These are phyloP conservation scores for Baccha elongata DNA, from an alignment of 2,888 invertebrate species.

Conservation along the genomic window DNA sequence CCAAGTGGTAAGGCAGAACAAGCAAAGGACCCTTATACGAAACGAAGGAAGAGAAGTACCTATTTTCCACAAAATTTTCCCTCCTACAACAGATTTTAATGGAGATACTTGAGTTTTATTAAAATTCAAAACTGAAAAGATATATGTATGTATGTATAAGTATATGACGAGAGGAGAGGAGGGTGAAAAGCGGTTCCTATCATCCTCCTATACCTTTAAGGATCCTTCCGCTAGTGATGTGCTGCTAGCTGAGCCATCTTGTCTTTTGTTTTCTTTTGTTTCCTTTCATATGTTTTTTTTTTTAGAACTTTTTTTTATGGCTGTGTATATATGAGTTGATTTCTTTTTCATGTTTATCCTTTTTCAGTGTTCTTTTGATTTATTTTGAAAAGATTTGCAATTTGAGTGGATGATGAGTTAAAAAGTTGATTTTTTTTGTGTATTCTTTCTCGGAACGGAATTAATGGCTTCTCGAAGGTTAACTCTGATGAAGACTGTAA, in stretches of 20 bases:
- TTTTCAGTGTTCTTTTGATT: conserved; percentile 48
- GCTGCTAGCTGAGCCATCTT: conserved; percentile 12
- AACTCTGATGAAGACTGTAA: not conserved
- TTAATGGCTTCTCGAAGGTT: conserved; percentile 39
- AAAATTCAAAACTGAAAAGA: conserved; percentile 72
- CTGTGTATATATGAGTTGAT: not conserved
- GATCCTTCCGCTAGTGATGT: not conserved
- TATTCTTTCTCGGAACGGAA: conserved; percentile 13
- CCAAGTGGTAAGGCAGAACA: conserved; percentile 56
- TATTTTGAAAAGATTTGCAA: conserved; percentile 64
- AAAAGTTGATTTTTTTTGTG: conserved; percentile 16
- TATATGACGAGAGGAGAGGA: not conserved
- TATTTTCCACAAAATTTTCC: conserved; percentile 71
- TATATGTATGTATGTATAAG: conserved; percentile 6
- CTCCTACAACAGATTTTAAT: conserved; percentile 70
- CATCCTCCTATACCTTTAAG: not conserved
- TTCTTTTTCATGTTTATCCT: conserved; percentile 6
- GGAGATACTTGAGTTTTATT: conserved; percentile 73
- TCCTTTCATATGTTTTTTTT: not conserved
- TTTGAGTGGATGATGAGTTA: conserved; percentile 47
- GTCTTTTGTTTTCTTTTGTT: conserved; percentile 53
- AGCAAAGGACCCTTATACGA: conserved; percentile 36
- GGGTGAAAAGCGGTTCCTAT: not conserved
- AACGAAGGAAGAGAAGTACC: conserved; percentile 26
- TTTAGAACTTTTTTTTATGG: conserved; percentile 3